phyloP scores from a whole-genome alignment of 2,888 invertebrate species.

The Cephus pygmeus region DNA sequence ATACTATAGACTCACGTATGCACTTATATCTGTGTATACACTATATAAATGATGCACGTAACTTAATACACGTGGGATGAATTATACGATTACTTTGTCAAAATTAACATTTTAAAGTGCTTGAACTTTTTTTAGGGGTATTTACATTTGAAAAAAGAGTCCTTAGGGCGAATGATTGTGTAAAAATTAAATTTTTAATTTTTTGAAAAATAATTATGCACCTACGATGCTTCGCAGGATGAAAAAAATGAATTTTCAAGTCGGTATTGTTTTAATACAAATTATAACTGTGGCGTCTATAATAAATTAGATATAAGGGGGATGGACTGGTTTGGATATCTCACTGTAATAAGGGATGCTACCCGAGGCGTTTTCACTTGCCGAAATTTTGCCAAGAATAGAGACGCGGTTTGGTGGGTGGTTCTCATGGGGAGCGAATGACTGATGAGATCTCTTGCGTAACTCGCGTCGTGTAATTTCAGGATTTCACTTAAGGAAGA shows the following conservation, averaged over 20 bases:
- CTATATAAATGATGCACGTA: neutral
- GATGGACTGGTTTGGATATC: neutral
- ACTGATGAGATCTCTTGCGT: constrained; percentile 38
- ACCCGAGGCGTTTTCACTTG: neutral
- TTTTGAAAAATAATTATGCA: too few relatives aligned
- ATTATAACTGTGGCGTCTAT: neutral
- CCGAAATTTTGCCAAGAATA: neutral
- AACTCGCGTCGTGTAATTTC: constrained; percentile 34
- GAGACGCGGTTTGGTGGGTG: constrained; percentile 16
- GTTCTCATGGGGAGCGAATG: constrained; percentile 44
- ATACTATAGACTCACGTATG: neutral
- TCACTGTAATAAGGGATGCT: neutral
- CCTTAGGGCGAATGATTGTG: neutral
- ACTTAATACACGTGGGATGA: neutral
- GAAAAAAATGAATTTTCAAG: neutral
- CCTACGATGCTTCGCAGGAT: neutral
- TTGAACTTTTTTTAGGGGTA: neutral
- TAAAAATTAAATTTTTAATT: neutral
- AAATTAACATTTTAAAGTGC: neutral
- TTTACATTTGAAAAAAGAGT: neutral
- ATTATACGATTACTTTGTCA: neutral
- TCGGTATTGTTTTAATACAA: neutral
- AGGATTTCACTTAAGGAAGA: constrained; percentile 44
- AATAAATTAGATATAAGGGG: neutral
- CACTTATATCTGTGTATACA: neutral